Conservation (phyloP, 2,797 vertebrate genomes). For the Limnodromus scolopaceus region DNA sequence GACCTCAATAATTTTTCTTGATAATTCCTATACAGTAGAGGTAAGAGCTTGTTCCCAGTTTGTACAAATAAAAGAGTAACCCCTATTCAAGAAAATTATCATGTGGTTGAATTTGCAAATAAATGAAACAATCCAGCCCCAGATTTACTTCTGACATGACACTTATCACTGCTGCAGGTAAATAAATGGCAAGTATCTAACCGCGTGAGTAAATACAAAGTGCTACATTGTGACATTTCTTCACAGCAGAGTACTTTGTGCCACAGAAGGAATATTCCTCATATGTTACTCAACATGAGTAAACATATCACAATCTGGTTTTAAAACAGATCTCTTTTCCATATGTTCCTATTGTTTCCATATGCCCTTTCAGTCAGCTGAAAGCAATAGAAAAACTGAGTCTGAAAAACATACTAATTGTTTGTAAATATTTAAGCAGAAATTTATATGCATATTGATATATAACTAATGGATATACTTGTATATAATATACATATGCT, state of each 20-base stretch:
- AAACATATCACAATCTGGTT: constrained; percentile 24
- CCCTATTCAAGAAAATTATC: background rate
- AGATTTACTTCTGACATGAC: background rate
- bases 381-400: constrained; percentile 54
- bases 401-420: background rate
- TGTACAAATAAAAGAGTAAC: background rate
- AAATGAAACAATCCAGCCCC: background rate
- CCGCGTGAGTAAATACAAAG: background rate
- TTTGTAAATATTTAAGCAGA: constrained; percentile 32
- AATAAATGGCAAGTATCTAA: background rate
- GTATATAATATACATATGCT: background rate
- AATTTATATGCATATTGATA: constrained; percentile 34
- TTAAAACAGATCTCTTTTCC: constrained; percentile 8
- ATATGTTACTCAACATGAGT: background rate
- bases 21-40: background rate
- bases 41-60: background rate
- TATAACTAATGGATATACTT: constrained; percentile 13
- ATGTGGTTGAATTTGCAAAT: background rate
- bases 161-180: background rate
- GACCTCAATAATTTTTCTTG: background rate
- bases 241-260: background rate
- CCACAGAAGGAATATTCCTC: background rate
- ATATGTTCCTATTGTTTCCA: constrained; percentile 48
- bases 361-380: constrained; percentile 36
- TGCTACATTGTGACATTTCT: background rate